Evolutionary conservation across 1,140 invertebrate genomes (phyloP).

Genomic region (Nasonia vitripennis): DNA sequence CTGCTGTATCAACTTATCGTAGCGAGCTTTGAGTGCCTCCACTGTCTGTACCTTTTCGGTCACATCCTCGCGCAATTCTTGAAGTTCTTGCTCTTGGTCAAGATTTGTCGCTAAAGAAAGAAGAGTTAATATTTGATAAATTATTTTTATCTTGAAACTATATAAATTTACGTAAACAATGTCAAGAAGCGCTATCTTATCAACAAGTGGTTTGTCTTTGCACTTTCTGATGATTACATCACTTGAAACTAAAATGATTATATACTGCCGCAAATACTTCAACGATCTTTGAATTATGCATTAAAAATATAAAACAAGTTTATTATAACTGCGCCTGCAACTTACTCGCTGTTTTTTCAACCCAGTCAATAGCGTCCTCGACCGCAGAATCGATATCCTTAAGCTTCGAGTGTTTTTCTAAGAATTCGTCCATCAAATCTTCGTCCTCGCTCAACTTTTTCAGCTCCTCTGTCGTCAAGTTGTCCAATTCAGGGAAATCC

Average conservation of each 20-base stretch:
- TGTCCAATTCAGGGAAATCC: slow-evolving; percentile 80
- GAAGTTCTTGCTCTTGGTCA: slow-evolving; percentile 79
- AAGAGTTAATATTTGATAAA: not conserved
- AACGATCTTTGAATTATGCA: not conserved
- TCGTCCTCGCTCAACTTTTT: slow-evolving; percentile 80
- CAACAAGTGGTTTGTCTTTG: not conserved
- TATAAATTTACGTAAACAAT: not conserved
- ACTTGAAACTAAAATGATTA: not conserved
- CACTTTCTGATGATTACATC: not conserved
- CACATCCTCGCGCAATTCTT: slow-evolving; percentile 78
- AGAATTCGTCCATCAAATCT: slow-evolving; percentile 82
- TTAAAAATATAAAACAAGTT: not conserved
- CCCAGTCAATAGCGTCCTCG: slow-evolving; percentile 82
- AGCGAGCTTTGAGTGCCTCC: slow-evolving; percentile 81
- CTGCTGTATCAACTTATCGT: slow-evolving; percentile 80
- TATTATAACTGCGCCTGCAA: not conserved
- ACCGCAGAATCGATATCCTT: slow-evolving; percentile 81
- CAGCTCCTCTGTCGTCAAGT: slow-evolving; percentile 81
- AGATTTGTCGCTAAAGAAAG: slow-evolving; percentile 79
- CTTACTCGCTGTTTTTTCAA: slow-evolving; percentile 83
- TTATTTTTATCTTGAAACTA: not conserved
- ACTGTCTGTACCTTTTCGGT: slow-evolving; percentile 80
- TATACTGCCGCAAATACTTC: slow-evolving; percentile 35
- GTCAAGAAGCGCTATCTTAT: not conserved
- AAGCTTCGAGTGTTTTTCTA: slow-evolving; percentile 81